A percentile compares a stretch with the other conserved stretches of the same genome.
These are phyloP conservation scores for Salarias fasciatus DNA, from an alignment of 2,797 vertebrate genomes.

Conservation along the genomic window DNA sequence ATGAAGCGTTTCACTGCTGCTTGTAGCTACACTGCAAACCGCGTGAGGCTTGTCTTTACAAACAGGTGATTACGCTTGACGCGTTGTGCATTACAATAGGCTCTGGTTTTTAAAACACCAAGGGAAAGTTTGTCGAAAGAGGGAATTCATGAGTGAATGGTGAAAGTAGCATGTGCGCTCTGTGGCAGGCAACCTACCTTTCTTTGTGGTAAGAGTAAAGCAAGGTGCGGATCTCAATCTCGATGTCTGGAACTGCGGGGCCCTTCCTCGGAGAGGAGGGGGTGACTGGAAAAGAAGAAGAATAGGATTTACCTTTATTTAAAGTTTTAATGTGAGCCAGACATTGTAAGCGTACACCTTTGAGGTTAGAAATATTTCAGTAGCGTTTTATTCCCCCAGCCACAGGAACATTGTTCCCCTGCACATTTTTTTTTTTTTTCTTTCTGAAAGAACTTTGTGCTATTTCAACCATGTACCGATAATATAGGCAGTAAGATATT, in stretches of 20 bases:
- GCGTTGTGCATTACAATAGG: no score
- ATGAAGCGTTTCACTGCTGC: no score
- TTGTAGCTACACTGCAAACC: background rate
- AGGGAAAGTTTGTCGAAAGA: no score
- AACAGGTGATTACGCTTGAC: background rate
- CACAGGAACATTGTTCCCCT: no score
- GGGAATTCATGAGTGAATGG: no score
- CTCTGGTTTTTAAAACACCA: no score
- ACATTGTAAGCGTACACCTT: background rate
- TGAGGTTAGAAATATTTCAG: background rate
- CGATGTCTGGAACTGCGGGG: slow-evolving; percentile 50
- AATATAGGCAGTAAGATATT: background rate
- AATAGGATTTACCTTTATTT: background rate
- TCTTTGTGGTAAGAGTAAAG: slow-evolving; percentile 68
- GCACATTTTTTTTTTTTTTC: background rate
- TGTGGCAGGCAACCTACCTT: slow-evolving; percentile 39
- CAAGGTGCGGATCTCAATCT: slow-evolving; percentile 49
- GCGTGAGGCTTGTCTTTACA: slow-evolving; percentile 4
- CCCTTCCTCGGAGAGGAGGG: slow-evolving; percentile 39
- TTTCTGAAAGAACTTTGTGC: background rate
- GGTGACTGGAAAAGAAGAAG: slow-evolving; percentile 41
- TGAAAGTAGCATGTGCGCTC: no score
- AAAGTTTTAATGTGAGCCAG: no score
- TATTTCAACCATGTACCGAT: background rate
- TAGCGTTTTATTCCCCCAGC: no score